These are phyloP conservation scores for Embidobia sp. DNA, from an alignment of 2,888 invertebrate genomes.

Conservation along the genomic window DNA sequence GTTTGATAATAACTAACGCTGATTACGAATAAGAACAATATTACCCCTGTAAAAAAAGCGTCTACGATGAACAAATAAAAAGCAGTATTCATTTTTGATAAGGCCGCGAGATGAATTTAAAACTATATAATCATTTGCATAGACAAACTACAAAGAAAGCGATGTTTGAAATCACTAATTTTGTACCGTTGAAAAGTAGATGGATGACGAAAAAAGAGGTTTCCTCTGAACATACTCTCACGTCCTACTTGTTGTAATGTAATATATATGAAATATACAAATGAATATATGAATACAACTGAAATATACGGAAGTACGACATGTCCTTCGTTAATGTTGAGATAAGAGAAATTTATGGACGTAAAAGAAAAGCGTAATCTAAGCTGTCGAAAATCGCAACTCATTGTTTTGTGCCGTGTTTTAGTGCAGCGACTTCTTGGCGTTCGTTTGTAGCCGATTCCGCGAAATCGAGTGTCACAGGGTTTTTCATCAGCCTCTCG, in stretches of 20 bases:
- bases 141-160: slow-evolving; percentile 19
- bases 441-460: slow-evolving; percentile 1
- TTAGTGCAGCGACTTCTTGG: slow-evolving; percentile 5
- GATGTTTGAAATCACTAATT: slow-evolving; percentile 47
- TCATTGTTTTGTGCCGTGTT: slow-evolving; percentile 28
- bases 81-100: slow-evolving; percentile 56
- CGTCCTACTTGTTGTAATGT: slow-evolving; percentile 53
- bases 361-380: slow-evolving; percentile 37
- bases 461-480: slow-evolving; percentile 38
- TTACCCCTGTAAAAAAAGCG: slow-evolving; percentile 32
- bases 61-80: slow-evolving; percentile 30
- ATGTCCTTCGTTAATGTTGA: slow-evolving; percentile 54
- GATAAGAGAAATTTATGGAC: slow-evolving; percentile 57
- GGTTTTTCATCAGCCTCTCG: slow-evolving; percentile 49
- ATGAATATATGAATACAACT: slow-evolving; percentile 18
- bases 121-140: slow-evolving; percentile 40
- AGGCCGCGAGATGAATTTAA: slow-evolving; percentile 35
- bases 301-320: slow-evolving; percentile 36
- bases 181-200: slow-evolving; percentile 48
- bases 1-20: slow-evolving; percentile 24
- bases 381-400: slow-evolving; percentile 24
- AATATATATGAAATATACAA: slow-evolving; percentile 11
- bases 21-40: slow-evolving; percentile 18
- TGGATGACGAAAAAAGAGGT: slow-evolving; percentile 23
- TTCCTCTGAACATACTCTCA: slow-evolving; percentile 39